phyloP scores from a whole-genome alignment of 2,888 invertebrate species.

The Troglohyphantes excavatus region DNA sequence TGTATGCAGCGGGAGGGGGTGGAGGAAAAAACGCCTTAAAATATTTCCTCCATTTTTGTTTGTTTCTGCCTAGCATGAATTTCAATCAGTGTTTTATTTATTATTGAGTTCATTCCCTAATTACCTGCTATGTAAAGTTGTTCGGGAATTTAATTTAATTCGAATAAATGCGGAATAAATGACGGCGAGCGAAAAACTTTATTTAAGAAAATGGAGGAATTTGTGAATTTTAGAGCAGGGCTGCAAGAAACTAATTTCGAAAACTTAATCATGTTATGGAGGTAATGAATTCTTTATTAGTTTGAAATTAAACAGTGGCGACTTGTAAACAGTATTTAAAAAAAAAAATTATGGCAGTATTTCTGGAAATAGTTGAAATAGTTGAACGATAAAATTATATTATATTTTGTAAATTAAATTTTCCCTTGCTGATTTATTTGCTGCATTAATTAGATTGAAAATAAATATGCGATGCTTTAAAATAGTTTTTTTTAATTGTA shows the following conservation, averaged over 20 bases:
- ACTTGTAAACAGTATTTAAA: conserved; percentile 14
- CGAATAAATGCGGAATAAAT: conserved; percentile 19
- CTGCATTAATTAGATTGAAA: not conserved
- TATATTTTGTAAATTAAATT: not conserved
- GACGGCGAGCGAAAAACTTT: conserved; percentile 5
- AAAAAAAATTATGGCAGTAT: not conserved
- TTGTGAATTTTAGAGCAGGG: conserved; percentile 13
- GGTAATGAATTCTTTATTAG: conserved; percentile 38
- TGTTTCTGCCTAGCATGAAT: conserved; percentile 38
- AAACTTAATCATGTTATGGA: conserved; percentile 36
- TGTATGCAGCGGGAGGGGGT: not conserved
- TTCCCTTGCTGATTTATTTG: not conserved
- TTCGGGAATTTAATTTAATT: conserved; percentile 58
- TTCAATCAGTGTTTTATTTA: conserved; percentile 70
- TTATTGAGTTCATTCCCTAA: conserved; percentile 57
- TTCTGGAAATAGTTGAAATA: conserved; percentile 7
- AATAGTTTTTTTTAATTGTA: not conserved
- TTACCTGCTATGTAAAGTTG: conserved; percentile 49
- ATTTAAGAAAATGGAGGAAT: conserved; percentile 32
- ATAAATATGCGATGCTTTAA: not conserved
- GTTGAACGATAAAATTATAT: conserved; percentile 10
- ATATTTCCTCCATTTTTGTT: conserved; percentile 36
- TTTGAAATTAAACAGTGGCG: conserved; percentile 13
- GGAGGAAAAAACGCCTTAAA: conserved; percentile 9
- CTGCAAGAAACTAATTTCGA: conserved; percentile 38